phyloP scores from a whole-genome alignment of 2,113 vertebrate species.

The Lophotis ruficrista region DNA sequence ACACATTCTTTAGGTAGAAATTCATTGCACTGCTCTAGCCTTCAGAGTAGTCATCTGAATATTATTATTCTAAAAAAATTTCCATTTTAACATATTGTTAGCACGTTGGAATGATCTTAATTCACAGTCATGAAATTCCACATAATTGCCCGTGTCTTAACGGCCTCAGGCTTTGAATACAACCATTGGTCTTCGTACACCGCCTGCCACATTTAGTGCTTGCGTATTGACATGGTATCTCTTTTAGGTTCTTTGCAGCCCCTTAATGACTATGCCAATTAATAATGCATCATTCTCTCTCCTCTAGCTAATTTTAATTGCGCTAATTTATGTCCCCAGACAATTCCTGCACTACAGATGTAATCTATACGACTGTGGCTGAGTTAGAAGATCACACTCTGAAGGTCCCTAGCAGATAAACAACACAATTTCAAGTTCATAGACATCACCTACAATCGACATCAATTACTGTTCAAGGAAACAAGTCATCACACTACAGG shows the following conservation, averaged over 20 bases:
- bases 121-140: conserved; percentile 37
- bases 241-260: conserved; percentile 70
- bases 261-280: conserved; percentile 80
- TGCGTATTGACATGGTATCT: conserved; percentile 75
- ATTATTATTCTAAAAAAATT: not conserved
- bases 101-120: not conserved
- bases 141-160: conserved; percentile 51
- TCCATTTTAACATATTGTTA: not conserved
- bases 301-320: conserved; percentile 72
- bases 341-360: conserved; percentile 47
- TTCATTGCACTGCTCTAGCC: not conserved
- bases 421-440: conserved; percentile 44
- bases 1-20: not conserved
- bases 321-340: conserved; percentile 73
- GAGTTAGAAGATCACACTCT: conserved; percentile 37
- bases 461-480: conserved; percentile 39
- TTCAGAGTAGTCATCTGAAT: not conserved
- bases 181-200: conserved; percentile 6
- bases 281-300: conserved; percentile 74
- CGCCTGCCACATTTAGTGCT: conserved; percentile 65
- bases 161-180: conserved; percentile 65
- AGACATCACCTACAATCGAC: conserved; percentile 16
- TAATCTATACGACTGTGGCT: conserved; percentile 54
- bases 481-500: not conserved
- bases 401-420: conserved; percentile 57